Evolutionary conservation across 2,113 vertebrate species (phyloP).

Genomic region (Odocoileus hemionus): DNA sequence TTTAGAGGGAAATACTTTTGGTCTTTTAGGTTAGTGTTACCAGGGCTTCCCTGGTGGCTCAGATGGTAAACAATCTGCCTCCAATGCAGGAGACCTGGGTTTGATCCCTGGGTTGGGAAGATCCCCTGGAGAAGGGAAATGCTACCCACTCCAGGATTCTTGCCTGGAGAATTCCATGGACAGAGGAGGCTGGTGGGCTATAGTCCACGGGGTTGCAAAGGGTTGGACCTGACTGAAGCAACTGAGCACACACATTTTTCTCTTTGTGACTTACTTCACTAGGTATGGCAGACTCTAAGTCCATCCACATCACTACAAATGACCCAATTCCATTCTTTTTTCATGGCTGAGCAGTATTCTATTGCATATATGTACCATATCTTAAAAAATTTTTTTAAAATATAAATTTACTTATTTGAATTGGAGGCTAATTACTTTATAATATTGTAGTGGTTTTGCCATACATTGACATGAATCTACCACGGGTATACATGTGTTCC

Average conservation of each 20-base stretch:
- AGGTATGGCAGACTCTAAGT: background rate
- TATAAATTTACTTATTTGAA: too few relatives aligned
- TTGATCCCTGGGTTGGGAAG: background rate
- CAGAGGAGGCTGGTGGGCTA: background rate
- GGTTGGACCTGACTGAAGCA: rapidly evolving
- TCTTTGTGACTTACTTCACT: background rate
- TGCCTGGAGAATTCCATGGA: background rate
- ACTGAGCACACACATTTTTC: background rate
- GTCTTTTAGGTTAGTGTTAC: background rate
- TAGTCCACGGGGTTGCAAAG: background rate
- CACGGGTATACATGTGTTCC: too few relatives aligned
- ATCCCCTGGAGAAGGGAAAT: background rate
- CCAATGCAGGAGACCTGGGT: background rate
- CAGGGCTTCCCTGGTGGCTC: background rate
- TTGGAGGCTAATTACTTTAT: too few relatives aligned
- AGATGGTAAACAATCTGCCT: background rate
- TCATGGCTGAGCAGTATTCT: background rate
- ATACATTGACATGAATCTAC: too few relatives aligned
- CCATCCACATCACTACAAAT: background rate
- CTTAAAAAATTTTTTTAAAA: background rate
- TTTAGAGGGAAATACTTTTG: background rate
- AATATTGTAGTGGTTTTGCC: too few relatives aligned
- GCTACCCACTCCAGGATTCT: background rate
- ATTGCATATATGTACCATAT: background rate
- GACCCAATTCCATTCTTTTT: background rate